Percentiles rank a stretch among this genome's conserved stretches.
phyloP scores from a whole-genome alignment of 2,113 vertebrate genomes.

The human region DNA sequence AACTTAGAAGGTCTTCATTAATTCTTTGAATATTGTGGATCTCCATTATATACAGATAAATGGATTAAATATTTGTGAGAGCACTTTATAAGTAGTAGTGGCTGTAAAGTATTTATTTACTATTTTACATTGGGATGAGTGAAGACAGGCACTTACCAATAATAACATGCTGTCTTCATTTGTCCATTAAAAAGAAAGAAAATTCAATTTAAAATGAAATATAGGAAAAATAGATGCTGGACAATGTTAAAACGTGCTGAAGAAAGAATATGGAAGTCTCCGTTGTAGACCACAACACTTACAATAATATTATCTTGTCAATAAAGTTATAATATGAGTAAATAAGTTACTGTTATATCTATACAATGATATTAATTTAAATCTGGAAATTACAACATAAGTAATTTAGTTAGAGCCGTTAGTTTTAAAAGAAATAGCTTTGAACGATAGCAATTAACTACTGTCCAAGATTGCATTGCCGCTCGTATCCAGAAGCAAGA shows the following conservation, averaged over 20 bases:
- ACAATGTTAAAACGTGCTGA: neutral
- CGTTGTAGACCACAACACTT: neutral
- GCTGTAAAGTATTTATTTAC: neutral
- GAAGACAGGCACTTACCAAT: neutral
- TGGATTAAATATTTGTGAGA: neutral
- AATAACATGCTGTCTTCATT: neutral
- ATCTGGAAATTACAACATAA: neutral
- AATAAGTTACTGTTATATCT: neutral
- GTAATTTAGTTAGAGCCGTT: neutral
- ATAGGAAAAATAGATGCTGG: neutral
- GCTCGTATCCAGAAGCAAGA: neutral
- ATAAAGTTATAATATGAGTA: neutral
- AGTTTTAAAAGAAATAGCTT: neutral
- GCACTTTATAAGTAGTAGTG: neutral
- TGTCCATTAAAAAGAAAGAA: neutral
- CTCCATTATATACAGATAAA: neutral
- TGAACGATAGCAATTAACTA: neutral
- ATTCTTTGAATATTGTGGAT: neutral
- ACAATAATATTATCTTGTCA: neutral
- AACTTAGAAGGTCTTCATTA: neutral
- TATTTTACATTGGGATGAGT: neutral
- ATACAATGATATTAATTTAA: neutral
- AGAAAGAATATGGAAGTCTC: neutral
- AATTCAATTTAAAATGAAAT: slow-evolving; percentile 29
- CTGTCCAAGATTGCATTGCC: no score